Percentiles rank a stretch among this genome's conserved stretches.
Conservation (phyloP, 30 jellyfish, hydroid and myxozoan species). For the Rhopilema esculentum region DNA sequence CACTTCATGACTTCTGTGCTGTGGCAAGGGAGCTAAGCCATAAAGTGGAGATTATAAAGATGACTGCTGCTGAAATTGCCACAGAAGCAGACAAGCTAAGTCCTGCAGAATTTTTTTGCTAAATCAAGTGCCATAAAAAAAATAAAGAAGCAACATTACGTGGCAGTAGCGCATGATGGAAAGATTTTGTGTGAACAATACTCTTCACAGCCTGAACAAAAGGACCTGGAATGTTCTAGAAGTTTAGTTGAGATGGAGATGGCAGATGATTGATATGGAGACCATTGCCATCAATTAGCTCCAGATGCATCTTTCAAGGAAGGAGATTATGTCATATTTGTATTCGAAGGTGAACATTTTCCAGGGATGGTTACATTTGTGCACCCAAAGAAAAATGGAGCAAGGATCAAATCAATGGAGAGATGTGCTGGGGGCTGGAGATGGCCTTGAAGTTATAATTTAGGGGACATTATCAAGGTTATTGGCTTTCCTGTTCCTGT, state of each 20-base stretch:
- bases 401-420: not conserved
- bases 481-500: not conserved
- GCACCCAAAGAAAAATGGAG: not conserved
- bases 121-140: not conserved
- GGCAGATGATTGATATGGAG: not conserved
- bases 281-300: not conserved
- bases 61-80: not conserved
- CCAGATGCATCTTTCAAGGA: not conserved
- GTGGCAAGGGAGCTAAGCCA: slow-evolving; percentile 34
- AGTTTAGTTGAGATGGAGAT: not conserved
- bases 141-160: not conserved
- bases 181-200: not conserved
- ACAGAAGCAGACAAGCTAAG: not conserved
- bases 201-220: not conserved
- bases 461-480: not conserved
- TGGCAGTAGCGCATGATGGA: not conserved
- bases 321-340: not conserved
- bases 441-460: not conserved
- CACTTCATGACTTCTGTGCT: slow-evolving; percentile 39
- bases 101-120: not conserved
- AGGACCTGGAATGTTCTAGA: not conserved
- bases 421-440: not conserved
- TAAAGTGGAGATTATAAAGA: slow-evolving; percentile 19
- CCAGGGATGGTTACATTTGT: not conserved
- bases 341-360: not conserved